phyloP scores from a whole-genome alignment of 2,888 invertebrate species.

The Patella ulyssiponensis region DNA sequence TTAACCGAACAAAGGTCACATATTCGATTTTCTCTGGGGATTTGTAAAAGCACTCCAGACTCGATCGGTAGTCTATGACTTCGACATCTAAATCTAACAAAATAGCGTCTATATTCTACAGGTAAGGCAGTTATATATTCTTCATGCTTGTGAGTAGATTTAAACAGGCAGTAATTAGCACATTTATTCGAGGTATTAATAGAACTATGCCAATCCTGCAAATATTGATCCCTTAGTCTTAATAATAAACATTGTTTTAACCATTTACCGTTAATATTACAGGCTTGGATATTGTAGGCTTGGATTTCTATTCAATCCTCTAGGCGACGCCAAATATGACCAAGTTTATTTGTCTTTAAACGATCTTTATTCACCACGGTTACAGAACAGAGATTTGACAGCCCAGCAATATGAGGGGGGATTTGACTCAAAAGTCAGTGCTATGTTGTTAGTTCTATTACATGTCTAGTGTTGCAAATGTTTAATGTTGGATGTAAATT shows the following conservation, averaged over 20 bases:
- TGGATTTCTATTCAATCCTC: too few species aligned
- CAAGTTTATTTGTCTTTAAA: too few species aligned
- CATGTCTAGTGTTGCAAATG: too few species aligned
- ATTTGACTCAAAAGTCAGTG: too few species aligned
- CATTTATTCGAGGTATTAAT: not conserved
- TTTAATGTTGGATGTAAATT: too few species aligned
- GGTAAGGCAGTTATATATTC: not conserved
- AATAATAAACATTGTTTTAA: not conserved
- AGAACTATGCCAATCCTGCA: not conserved
- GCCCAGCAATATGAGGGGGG: too few species aligned
- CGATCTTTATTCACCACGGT: too few species aligned
- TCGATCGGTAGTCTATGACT: conserved; percentile 7
- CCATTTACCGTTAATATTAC: not conserved
- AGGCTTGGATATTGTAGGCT: not conserved
- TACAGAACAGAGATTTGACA: too few species aligned
- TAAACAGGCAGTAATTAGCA: not conserved
- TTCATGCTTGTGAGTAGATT: not conserved
- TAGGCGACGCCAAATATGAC: too few species aligned
- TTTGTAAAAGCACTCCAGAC: not conserved
- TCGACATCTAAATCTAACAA: not conserved
- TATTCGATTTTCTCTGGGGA: not conserved
- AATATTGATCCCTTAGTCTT: not conserved
- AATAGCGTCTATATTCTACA: not conserved
- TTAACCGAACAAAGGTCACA: not conserved
- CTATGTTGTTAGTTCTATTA: too few species aligned